Evolutionary conservation across 2,113 vertebrate genomes (phyloP).

Genomic region (Hypocryptadius cinnamomeus): DNA sequence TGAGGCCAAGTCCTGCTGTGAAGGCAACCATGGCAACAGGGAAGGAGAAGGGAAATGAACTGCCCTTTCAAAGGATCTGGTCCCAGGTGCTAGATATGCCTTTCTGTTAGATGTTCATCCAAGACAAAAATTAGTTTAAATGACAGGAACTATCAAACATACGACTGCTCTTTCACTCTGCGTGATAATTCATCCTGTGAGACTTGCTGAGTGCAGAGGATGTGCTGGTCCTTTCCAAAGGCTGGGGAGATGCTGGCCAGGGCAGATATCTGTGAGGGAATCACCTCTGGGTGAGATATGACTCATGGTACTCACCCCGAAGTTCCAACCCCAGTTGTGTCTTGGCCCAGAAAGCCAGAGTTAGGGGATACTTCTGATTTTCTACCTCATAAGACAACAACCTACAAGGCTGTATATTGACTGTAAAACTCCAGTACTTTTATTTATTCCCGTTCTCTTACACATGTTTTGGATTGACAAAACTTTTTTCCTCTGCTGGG

Average conservation of each 20-base stretch:
- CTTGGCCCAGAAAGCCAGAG: background rate
- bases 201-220: background rate
- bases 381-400: background rate
- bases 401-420: background rate
- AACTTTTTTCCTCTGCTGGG: background rate
- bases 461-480: background rate
- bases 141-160: background rate
- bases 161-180: background rate
- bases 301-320: background rate
- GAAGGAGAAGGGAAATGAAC: background rate
- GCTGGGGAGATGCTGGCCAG: background rate
- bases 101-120: background rate
- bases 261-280: background rate
- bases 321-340: background rate
- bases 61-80: background rate
- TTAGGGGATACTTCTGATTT: background rate
- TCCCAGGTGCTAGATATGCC: background rate
- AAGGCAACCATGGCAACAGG: background rate
- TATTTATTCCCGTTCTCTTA: background rate
- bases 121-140: background rate
- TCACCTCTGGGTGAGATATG: background rate
- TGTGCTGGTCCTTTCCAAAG: background rate
- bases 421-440: background rate
- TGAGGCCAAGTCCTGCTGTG: constrained; percentile 1
- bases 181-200: background rate